Conservation (phyloP, 1,140 invertebrate species). For the Drosophila seguyi region DNA sequence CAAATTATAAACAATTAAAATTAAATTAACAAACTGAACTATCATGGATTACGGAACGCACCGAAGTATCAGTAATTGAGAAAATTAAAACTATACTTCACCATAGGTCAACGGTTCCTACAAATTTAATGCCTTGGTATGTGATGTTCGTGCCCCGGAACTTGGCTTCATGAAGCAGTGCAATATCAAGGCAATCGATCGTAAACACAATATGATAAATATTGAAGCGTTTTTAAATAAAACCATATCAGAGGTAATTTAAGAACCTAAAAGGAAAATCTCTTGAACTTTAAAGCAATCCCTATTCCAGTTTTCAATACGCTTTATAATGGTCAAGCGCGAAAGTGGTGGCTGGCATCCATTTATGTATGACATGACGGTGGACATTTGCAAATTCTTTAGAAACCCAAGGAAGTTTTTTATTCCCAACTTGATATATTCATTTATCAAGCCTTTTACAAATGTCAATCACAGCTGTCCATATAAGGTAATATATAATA, state of each 20-base stretch:
- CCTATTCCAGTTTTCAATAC: background rate
- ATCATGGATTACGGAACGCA: background rate
- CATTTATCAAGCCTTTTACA: constrained; percentile 9
- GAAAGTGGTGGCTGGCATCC: constrained; percentile 55
- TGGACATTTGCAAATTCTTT: constrained; percentile 48
- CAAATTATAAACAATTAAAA: constrained; percentile 4
- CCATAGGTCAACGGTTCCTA: constrained; percentile 7
- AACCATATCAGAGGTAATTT: constrained; percentile 31
- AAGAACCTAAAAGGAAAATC: accelerated
- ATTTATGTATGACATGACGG: constrained; percentile 29
- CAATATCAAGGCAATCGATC: constrained; percentile 46
- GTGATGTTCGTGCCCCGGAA: background rate
- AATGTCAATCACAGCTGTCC: constrained; percentile 48
- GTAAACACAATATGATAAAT: constrained; percentile 28
- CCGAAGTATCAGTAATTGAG: background rate
- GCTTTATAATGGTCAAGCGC: constrained; percentile 23
- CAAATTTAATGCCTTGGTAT: constrained; percentile 32
- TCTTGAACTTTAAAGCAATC: background rate
- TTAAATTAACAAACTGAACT: background rate
- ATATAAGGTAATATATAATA: background rate
- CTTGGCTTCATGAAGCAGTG: background rate
- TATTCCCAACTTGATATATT: constrained; percentile 32
- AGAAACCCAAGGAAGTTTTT: constrained; percentile 6
- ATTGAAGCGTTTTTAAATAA: constrained; percentile 7
- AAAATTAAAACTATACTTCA: background rate